Percentiles rank a stretch among this genome's conserved stretches.
phyloP scores from a whole-genome alignment of 1,140 invertebrate genomes.

The Megathymus violae region DNA sequence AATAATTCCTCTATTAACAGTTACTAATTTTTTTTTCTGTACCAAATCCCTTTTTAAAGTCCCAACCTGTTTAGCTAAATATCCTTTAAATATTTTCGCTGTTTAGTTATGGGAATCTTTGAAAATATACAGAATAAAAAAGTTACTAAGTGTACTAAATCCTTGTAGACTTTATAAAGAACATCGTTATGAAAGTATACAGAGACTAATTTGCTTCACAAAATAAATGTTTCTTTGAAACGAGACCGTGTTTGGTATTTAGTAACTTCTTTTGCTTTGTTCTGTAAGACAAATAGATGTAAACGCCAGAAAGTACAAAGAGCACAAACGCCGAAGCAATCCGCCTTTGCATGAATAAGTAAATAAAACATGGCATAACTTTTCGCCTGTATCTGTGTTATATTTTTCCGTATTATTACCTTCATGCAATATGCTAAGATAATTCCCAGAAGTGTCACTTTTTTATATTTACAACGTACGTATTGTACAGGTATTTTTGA shows the following conservation, averaged over 20 bases:
- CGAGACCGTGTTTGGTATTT: constrained; percentile 3
- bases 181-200: constrained; percentile 3
- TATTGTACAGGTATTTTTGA: no score
- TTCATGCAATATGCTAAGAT: constrained; percentile 1
- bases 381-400: constrained; percentile 12
- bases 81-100: neutral
- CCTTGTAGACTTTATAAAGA: neutral
- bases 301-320: constrained; percentile 19
- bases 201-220: constrained; percentile 3
- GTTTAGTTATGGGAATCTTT: neutral
- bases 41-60: neutral
- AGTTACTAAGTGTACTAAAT: neutral
- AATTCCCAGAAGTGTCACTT: neutral
- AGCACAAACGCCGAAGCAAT: constrained; percentile 19
- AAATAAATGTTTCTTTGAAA: constrained; percentile 5
- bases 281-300: constrained; percentile 18
- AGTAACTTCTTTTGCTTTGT: constrained; percentile 13
- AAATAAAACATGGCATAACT: constrained; percentile 26
- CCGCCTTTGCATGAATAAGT: constrained; percentile 29
- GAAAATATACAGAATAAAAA: constrained; percentile 1
- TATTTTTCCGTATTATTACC: constrained; percentile 23
- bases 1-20: no score
- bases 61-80: neutral
- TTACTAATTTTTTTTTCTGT: neutral
- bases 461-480: neutral